phyloP scores from a whole-genome alignment of 2,888 invertebrate species.

The Calameuta pallipes region DNA sequence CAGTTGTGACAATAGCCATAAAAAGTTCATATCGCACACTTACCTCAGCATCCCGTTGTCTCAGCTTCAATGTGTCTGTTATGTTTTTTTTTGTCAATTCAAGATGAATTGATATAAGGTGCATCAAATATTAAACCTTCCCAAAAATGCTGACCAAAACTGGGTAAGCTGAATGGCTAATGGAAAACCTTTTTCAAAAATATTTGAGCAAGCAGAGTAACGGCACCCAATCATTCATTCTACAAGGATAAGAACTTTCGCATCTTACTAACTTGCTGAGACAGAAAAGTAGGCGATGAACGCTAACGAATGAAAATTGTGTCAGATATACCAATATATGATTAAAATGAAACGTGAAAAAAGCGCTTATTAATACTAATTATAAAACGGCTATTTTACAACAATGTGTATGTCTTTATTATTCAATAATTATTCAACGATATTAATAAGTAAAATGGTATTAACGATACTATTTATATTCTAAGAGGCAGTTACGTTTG shows the following conservation, averaged over 20 bases:
- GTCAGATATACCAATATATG: too few species aligned
- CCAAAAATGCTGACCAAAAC: constrained; percentile 93
- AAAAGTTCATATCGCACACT: constrained; percentile 92
- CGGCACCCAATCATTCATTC: constrained; percentile 87
- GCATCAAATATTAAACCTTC: constrained; percentile 98
- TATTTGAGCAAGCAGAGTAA: constrained; percentile 92
- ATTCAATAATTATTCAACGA: too few species aligned
- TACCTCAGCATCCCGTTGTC: constrained; percentile 95
- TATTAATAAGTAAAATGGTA: too few species aligned
- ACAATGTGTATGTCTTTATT: too few species aligned
- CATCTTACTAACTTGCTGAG: too few species aligned
- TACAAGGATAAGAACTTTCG: neutral
- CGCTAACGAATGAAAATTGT: too few species aligned
- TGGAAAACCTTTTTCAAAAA: constrained; percentile 94
- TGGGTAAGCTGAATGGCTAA: constrained; percentile 87
- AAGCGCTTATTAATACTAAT: too few species aligned
- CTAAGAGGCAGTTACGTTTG: too few species aligned
- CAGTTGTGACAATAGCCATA: constrained; percentile 95
- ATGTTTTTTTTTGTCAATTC: constrained; percentile 90
- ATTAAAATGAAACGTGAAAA: too few species aligned
- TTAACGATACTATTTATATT: too few species aligned
- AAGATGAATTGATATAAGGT: constrained; percentile 94
- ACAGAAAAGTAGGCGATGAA: too few species aligned
- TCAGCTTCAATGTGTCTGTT: constrained; percentile 86
- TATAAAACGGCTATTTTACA: too few species aligned